Evolutionary conservation across 2,113 vertebrate genomes (phyloP).

Genomic region (Stegastes partitus): DNA sequence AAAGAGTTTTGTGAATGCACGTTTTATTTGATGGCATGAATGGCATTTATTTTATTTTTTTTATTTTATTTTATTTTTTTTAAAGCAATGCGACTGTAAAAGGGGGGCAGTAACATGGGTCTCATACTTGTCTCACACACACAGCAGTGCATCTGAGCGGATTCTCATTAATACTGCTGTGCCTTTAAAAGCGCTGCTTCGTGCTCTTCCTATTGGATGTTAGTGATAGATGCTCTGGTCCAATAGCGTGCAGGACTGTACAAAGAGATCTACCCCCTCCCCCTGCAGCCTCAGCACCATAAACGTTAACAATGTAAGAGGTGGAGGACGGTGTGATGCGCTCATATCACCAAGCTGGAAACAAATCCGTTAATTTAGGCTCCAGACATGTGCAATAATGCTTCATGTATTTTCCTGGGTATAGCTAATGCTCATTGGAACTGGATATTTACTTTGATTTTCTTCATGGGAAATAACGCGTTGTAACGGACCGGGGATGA

Average conservation of each 20-base stretch:
- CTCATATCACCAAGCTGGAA: background rate
- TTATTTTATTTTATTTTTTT: too few species aligned
- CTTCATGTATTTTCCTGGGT: background rate
- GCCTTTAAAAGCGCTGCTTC: constrained; percentile 15
- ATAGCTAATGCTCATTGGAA: background rate
- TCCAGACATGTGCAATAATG: background rate
- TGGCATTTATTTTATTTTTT: too few species aligned
- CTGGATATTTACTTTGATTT: constrained; percentile 43
- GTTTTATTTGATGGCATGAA: background rate
- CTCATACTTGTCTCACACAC: fast-evolving
- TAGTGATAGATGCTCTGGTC: constrained; percentile 63
- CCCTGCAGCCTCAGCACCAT: constrained; percentile 8
- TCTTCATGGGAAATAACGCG: constrained; percentile 28
- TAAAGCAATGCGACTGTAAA: background rate
- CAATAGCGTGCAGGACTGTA: constrained; percentile 80
- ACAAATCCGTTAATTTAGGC: background rate
- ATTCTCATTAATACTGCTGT: background rate
- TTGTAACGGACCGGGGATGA: constrained; percentile 55
- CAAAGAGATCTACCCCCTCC: constrained; percentile 69
- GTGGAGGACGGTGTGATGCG: constrained; percentile 13
- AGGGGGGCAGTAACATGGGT: background rate
- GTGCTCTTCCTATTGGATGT: constrained; percentile 62
- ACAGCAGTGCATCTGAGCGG: background rate
- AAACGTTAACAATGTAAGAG: constrained; percentile 37
- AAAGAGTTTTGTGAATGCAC: fast-evolving